Evolutionary conservation across 1,140 invertebrate species (phyloP), one percentile per base, ranked within the genome.

Genomic region (Listronotus bonariensis): DNA sequence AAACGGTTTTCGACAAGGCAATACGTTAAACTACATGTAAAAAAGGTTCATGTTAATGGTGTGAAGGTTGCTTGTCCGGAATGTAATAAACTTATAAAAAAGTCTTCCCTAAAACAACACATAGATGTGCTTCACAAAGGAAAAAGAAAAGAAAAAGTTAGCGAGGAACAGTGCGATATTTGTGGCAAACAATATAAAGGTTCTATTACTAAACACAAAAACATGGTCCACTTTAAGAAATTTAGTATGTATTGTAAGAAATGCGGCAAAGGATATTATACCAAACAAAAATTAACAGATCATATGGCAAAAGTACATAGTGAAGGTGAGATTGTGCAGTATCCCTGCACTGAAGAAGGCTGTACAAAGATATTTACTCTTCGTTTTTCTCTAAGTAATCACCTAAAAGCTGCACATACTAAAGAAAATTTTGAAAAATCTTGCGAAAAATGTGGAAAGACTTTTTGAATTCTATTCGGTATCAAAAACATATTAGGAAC

Each of bases 291-390:
- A 18, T 20, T 41, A 40, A 31, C 40, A 55, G 12, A 88, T 89
- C 90, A 92, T 77, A 18, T 55, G 8, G 15, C 40, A 43, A 15
- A 3, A 11, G 14, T 26, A 11, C 53, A 55, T 43, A 5, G 15
- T 8, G 38, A 55, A 34, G 10, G 10, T 5, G 12, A n/a, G 12
- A 3, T 55, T 31, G 26, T 18, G 26, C 15, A 9, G 9, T 18
- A 17, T 17, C 17, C n/a, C 2, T 56, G 41, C 18, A 43, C n/a
- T 12, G 45, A n/a, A n/a, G 36, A 56, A 3, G 45, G 17, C 7
- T 67, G 65, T 34, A 32, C 36, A 10, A 38, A 15, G 9, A 18
- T 18, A n/a, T 66, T 66, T 20, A 53, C 41, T 46, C 43, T 36
- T 18, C 15, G 17, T n/a, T n/a, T 41, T 6, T 59, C 48, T 20